Evolutionary conservation across 1,140 invertebrate species (phyloP), one percentile per base, ranked within the genome.

Genomic region (Periplaneta americana): DNA sequence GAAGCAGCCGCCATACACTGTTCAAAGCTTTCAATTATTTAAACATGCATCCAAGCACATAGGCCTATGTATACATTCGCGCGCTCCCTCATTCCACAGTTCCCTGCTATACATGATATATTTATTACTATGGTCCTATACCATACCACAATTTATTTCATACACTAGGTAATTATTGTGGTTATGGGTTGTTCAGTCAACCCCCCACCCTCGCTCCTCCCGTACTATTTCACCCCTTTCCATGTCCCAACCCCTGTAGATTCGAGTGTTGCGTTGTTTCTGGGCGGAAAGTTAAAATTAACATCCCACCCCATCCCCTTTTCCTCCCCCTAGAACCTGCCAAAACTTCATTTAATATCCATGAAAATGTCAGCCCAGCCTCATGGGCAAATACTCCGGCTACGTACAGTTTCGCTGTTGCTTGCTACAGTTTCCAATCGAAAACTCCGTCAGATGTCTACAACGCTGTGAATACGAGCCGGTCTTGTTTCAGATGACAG

Each of bases 121-220:
- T 78, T 78, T 78, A 78, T 78, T 78, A 31, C 76, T 31, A 78
- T 78, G 76, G 34, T 13, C 35, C 28, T 28, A 36, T 36, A 36
- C 76, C 76, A 78, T 36, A 78, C 76, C 76, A 78, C 76, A 78
- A 78, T 78, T 78, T 78, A 78, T 78, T 78, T 78, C 76, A 78
- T 78, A 78, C 76, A 78, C 76, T 78, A 78, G 76, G 76, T 78
- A 78, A 78, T 78, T 78, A 78, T 78, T 78, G 76, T 78, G 76
- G 76, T 78, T 78, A 78, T 78, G 76, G 76, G 36, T 34, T 36
- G 34, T 36, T 78, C 76, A 31, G 34, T 36, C 28, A 28, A 11
- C 35, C 2, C 34, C 34, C 33, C 4, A 17, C 31, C 35, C 76
- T 28, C 34, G n/a, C 34, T 36, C 76, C n/a, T 39, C 34, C n/a